Percentiles rank a stretch among this genome's conserved stretches.
phyloP scores from a whole-genome alignment of 2,888 invertebrate genomes.

The Lasioglossum marginatum region DNA sequence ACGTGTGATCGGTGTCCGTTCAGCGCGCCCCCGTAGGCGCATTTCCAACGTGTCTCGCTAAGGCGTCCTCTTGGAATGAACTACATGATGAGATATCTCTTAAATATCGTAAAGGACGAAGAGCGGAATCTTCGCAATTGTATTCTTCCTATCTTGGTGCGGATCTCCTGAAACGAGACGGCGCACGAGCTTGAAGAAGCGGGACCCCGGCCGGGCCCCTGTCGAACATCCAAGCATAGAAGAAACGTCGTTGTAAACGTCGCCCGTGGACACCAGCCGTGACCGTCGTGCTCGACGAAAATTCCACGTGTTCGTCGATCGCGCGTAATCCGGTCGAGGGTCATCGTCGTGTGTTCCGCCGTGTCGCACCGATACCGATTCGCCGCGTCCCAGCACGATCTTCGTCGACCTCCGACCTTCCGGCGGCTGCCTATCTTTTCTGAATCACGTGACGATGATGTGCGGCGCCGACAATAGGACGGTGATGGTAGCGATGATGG shows the following conservation, averaged over 20 bases:
- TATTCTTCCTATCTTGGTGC: constrained; percentile 65
- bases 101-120: constrained; percentile 63
- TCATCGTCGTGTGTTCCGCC: constrained; percentile 46
- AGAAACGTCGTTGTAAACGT: constrained; percentile 34
- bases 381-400: constrained; percentile 51
- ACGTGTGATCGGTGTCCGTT: constrained; percentile 43
- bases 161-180: constrained; percentile 57
- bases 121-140: constrained; percentile 55
- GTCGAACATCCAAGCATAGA: constrained; percentile 29
- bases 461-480: constrained; percentile 98
- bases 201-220: constrained; percentile 21
- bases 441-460: constrained; percentile 93
- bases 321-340: not conserved
- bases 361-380: constrained; percentile 43
- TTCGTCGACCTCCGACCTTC: constrained; percentile 52
- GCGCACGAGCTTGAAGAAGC: constrained; percentile 46
- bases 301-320: constrained; percentile 7
- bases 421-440: constrained; percentile 75
- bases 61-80: constrained; percentile 74
- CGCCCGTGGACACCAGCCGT: not conserved
- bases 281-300: constrained; percentile 4
- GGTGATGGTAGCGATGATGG: constrained; percentile 98
- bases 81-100: constrained; percentile 60
- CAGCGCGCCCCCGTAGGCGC: constrained; percentile 36
- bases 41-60: constrained; percentile 71